A percentile compares a stretch with the other conserved stretches of the same genome.
Conservation (phyloP, 2,113 vertebrate genomes). For the Parus major region DNA sequence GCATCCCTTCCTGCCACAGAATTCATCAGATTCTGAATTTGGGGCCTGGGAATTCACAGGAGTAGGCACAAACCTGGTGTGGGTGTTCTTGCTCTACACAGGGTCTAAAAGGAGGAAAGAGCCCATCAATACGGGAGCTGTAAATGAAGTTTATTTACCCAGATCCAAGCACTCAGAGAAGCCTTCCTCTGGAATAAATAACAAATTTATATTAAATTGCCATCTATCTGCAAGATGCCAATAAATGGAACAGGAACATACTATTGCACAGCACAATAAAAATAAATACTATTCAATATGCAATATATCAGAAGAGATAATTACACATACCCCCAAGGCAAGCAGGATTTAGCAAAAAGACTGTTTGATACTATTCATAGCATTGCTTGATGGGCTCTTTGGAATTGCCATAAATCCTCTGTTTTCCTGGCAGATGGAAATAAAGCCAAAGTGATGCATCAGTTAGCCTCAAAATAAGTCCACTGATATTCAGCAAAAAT, state of each 20-base stretch:
- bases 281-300: constrained; percentile 45
- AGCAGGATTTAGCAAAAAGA: constrained; percentile 19
- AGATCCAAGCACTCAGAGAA: not conserved
- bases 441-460: constrained; percentile 36
- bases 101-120: not conserved
- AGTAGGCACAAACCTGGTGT: not conserved
- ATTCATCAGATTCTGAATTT: not conserved
- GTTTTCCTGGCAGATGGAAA: constrained; percentile 37
- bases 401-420: constrained; percentile 45
- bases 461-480: constrained; percentile 5
- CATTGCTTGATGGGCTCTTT: not conserved
- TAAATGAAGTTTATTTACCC: not conserved
- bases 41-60: not conserved
- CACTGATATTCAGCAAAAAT: constrained; percentile 43
- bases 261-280: not conserved
- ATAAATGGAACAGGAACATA: not conserved
- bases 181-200: not conserved
- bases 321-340: not conserved
- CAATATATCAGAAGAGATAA: constrained; percentile 28
- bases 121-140: not conserved
- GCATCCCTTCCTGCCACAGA: rapidly evolving
- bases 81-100: not conserved
- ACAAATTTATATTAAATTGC: not conserved
- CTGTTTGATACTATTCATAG: constrained; percentile 7
- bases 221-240: not conserved